Base-by-base conservation (phyloP, 2,888 invertebrate genomes). In the Eulithis prunata region DNA sequence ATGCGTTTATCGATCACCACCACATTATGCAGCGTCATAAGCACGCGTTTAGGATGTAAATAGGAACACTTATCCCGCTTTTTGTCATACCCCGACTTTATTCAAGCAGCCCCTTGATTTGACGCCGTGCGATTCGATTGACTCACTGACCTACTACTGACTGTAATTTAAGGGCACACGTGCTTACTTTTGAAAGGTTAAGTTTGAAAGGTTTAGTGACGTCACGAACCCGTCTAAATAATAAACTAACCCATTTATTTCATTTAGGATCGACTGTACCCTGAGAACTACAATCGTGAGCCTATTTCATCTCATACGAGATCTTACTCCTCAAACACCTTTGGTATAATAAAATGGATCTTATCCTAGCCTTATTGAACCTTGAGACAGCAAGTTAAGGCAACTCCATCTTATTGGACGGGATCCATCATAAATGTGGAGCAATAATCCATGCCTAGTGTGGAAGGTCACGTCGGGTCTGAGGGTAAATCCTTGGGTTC, bases 71-170 rank as follows among this genome's bases (percentile, higher is more conserved):
- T 89, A 88, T 83, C 85, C 87, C 82, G 77, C 80, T 89, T 89
- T 90, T 90, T 89, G 81, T 83, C 85, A 85, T 82, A 85, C 80
- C 84, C 81, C 86, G 84, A 88, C 88, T 88, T 89, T 89, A 88
- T 89, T 85, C 90, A 79, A 83, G 76, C 51, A 56, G 55, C 43
- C 3, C 11, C 14, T 21, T 45, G 46, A 54, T 61, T n/a, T 14
- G 36, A 53, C 28, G 45, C 21, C 43, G 38, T 7, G 14, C 5
- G 41, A 58, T 58, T 43, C 51, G 41, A 14, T 43, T 51, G 13
- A 28, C 47, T 36, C 13, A 47, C 41, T 41, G 10, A 21, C 49
- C 10, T 49, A 21, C 12, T 47, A n/a, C 21, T 21, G n/a, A 46
- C 21, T 21, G 38, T 38, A 38, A 4, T 38, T 38, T 38, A 8